Base-by-base conservation (phyloP, 2,888 invertebrate species). In the Agrochola lota region DNA sequence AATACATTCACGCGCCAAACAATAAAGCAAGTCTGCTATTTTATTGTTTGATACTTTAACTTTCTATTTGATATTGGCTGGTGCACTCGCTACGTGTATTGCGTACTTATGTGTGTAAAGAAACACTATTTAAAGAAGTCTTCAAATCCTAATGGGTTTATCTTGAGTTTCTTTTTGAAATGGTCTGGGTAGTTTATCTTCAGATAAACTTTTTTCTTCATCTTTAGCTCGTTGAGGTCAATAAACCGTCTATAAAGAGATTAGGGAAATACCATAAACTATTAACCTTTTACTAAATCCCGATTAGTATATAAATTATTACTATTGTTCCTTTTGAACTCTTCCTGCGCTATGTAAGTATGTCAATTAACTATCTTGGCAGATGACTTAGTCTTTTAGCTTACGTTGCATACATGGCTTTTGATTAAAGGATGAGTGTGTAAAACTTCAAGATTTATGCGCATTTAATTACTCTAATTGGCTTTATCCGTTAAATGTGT, bases 1-100 rank as follows among this genome's bases (percentile, higher is more conserved):
- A 87, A 83, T 86, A 87, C 71, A 67, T 87, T 80, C 85, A 80
- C 85, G 87, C 85, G 81, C 84, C 81, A 81, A 87, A 86, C 77
- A 85, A 87, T 85, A 83, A 83, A 83, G 80, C 80, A 72, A 78
- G 76, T 79, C 69, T 70, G 72, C 74, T 85, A 78, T 85, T 86
- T 86, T 87, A 85, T 86, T 83, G 86, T 81, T 87, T 78, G 75
- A 78, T 81, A 82, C 78, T 86, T 83, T 78, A 86, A 83, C 87
- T 85, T 84, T 85, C 85, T 85, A 77, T 75, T 86, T 86, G 75
- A 83, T 86, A 86, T 86, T 77, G 74, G 62, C 71, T 74, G 55
- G 79, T 82, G 75, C 83, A 76, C 69, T 74, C 23, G 63, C 70
- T 84, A 84, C 84, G 84, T 80, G 85, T 30, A 57, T 67, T 62